Evolutionary conservation across 2,797 vertebrate species (phyloP), one percentile per base, ranked within the genome.

Genomic region (Siniperca undulata): DNA sequence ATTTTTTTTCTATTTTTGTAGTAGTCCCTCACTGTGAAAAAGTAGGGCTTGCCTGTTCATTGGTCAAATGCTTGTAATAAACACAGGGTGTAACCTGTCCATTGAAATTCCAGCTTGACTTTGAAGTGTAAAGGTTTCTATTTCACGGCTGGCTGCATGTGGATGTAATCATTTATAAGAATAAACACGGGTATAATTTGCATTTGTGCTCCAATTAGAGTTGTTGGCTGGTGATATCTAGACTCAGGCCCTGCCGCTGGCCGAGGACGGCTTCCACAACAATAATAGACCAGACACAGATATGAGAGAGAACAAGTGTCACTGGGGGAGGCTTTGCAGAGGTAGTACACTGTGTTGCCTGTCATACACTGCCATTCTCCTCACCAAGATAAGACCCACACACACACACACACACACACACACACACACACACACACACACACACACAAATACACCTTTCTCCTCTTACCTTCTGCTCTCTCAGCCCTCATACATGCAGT

Each of bases 121-220:
- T 82, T 76, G 81, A 69, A 56, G 69, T 36, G 3, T 69, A 60
- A 69, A 80, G 60, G 65, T 85, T 90, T 81, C 79, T 50, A 90
- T 93, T 91, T 89, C 89, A 88, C 44, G 59, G 78, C 61, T 61
- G 78, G 56, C 73, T 90, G 82, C 77, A n/a, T 20, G 74, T 61
- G 58, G 80, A 91, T 69, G 70, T 68, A 68, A 81, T 83, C 68
- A 73, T 82, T 82, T 90, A 72, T 78, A 67, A 67, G 77, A 83
- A 85, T 88, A 82, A 93, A 83, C 84, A 80, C 27, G 48, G 86
- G 30, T 81, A 42, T 84, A 8, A 86, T 88, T 80, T 84, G 79
- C 75, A 83, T 74, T 75, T 22, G 3, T 40, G 74, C 77, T 72
- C 50, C 86, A 93, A 88, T 91, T 91, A 91, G 68, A 84, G 60